Conservation (phyloP, 2,888 invertebrate species). For the Eristalis arbustorum region DNA sequence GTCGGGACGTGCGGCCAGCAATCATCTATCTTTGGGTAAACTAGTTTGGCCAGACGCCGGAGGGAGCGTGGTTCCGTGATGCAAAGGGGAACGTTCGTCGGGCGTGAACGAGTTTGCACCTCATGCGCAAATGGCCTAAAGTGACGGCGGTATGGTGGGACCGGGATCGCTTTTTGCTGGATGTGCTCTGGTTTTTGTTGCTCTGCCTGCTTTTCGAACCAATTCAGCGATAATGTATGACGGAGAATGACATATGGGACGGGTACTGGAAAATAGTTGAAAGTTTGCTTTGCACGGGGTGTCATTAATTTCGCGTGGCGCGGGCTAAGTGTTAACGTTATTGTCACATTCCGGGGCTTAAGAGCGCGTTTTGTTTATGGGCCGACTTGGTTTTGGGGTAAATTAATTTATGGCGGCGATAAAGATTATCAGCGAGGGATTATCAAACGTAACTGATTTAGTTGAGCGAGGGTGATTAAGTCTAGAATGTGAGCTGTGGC, state of each 20-base stretch:
- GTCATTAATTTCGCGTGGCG: constrained; percentile 57
- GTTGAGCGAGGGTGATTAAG: constrained; percentile 32
- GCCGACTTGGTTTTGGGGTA: constrained; percentile 38
- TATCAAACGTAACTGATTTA: constrained; percentile 45
- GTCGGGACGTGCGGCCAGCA: constrained; percentile 1
- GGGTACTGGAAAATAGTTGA: constrained; percentile 66
- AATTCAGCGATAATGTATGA: constrained; percentile 67
- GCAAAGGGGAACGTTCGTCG: constrained; percentile 41
- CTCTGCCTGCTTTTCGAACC: constrained; percentile 41
- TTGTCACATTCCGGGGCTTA: constrained; percentile 57
- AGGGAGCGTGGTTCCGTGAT: constrained; percentile 42
- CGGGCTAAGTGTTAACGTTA: constrained; percentile 63
- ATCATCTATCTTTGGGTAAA: constrained; percentile 56
- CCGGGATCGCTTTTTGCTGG: neutral
- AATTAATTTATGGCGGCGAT: constrained; percentile 56
- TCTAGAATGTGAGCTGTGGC: neutral
- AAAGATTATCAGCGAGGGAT: constrained; percentile 39
- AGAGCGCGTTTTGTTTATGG: constrained; percentile 55
- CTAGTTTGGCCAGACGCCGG: constrained; percentile 39
- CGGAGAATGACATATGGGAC: constrained; percentile 68
- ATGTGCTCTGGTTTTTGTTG: neutral
- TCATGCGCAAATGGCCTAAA: constrained; percentile 66
- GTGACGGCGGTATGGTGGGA: constrained; percentile 43
- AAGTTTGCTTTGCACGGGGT: constrained; percentile 51
- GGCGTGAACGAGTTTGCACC: constrained; percentile 69